Conservation (phyloP, 2,797 vertebrate species). For the Merluccius polli region DNA sequence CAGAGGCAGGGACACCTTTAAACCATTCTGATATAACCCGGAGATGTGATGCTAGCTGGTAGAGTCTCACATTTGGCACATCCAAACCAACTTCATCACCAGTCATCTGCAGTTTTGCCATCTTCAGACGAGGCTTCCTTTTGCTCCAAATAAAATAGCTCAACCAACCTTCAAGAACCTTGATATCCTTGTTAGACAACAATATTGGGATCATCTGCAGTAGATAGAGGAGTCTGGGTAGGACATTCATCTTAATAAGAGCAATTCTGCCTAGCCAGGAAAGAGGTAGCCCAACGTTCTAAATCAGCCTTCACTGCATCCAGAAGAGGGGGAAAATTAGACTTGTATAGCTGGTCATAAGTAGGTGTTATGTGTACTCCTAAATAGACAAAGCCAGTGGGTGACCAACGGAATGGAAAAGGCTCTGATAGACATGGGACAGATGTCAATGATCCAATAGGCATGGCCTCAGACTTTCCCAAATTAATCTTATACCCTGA, state of each 20-base stretch:
- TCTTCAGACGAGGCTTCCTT: background rate
- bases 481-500: too few relatives aligned
- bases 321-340: slow-evolving; percentile 2
- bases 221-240: slow-evolving; percentile 1
- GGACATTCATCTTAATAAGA: background rate
- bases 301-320: slow-evolving; percentile 11
- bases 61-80: slow-evolving; percentile 8
- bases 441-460: slow-evolving; percentile 3
- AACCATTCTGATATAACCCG: slow-evolving; percentile 1
- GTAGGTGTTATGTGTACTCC: background rate
- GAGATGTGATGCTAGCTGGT: too few relatives aligned
- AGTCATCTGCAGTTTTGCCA: slow-evolving; percentile 12
- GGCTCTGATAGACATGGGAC: background rate
- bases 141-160: slow-evolving; percentile 11
- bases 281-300: background rate
- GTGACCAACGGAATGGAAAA: background rate
- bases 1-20: background rate
- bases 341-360: background rate
- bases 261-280: background rate
- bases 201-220: slow-evolving; percentile 11
- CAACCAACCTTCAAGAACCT: slow-evolving; percentile 19
- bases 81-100: slow-evolving; percentile 6
- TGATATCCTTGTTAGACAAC: slow-evolving; percentile 5
- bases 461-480: slow-evolving; percentile 18
- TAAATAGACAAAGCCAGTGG: background rate